phyloP scores from a whole-genome alignment of 2,113 vertebrate genomes.

The Monarcha castaneiventris region DNA sequence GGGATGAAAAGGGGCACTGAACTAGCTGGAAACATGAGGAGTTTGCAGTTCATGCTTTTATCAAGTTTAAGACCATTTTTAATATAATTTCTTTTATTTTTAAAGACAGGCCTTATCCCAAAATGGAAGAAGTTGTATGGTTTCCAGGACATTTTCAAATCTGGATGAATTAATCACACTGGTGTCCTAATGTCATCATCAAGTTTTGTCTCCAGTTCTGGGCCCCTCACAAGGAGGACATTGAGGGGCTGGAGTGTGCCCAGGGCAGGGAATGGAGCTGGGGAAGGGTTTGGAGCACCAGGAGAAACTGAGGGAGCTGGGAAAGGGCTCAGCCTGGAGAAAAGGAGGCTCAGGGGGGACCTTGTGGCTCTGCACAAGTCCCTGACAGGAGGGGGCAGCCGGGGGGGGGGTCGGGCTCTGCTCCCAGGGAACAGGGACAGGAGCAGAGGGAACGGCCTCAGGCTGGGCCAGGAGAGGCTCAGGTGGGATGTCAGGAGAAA shows the following conservation, averaged over 20 bases:
- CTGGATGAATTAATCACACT: neutral
- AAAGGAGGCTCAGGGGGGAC: neutral
- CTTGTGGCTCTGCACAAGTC: neutral
- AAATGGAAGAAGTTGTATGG: neutral
- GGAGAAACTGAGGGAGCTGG: neutral
- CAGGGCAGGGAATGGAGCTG: accelerated
- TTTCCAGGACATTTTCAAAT: neutral
- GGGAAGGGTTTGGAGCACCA: neutral
- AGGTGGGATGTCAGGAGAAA: accelerated
- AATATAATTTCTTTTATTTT: neutral
- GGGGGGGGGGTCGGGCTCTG: accelerated
- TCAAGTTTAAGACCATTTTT: neutral
- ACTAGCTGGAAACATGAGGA: neutral
- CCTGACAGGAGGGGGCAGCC: neutral
- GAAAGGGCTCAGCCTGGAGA: neutral
- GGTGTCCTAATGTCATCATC: neutral
- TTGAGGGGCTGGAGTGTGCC: accelerated
- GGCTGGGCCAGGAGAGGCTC: neutral
- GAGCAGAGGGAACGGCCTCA: neutral
- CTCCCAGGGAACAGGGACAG: neutral
- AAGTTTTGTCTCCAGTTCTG: neutral
- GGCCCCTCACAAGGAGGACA: neutral
- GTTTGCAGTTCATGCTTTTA: neutral
- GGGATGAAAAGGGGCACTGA: neutral
- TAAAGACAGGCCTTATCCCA: neutral